Percentiles rank a stretch among this genome's conserved stretches.
Conservation (phyloP, 2,113 vertebrate species). For the Anoplopoma fimbria region DNA sequence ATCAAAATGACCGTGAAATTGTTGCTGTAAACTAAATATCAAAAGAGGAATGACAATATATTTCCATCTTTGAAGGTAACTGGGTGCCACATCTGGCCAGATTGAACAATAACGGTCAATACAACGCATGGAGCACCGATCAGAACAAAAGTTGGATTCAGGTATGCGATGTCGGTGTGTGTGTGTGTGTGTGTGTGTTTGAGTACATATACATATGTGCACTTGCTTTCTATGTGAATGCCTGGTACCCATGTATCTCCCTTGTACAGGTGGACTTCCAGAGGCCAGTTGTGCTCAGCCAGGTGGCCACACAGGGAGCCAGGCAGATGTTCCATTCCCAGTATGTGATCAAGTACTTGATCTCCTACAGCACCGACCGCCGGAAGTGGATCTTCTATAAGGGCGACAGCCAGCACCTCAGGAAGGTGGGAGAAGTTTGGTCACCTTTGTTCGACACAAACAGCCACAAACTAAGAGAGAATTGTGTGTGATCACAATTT, state of each 20-base stretch:
- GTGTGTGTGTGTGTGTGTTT: background rate
- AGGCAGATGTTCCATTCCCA: constrained; percentile 84
- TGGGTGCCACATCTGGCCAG: constrained; percentile 93
- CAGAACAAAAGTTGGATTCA: constrained; percentile 87
- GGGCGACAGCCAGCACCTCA: constrained; percentile 84
- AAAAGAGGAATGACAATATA: background rate
- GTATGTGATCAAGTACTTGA: constrained; percentile 84
- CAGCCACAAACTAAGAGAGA: background rate
- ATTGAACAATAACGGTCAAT: constrained; percentile 88
- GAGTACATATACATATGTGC: background rate
- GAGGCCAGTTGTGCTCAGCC: constrained; percentile 90
- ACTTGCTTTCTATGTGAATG: background rate
- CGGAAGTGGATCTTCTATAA: constrained; percentile 89
- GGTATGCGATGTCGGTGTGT: constrained; percentile 76
- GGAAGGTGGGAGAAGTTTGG: constrained; percentile 79
- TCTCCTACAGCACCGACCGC: constrained; percentile 91
- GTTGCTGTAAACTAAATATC: background rate
- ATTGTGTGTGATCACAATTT: background rate
- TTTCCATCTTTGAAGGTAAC: constrained; percentile 79
- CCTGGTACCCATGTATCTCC: background rate
- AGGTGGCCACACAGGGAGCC: constrained; percentile 94
- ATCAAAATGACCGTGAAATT: background rate
- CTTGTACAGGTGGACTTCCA: constrained; percentile 89
- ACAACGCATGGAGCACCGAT: constrained; percentile 94
- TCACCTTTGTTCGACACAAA: background rate